Percentiles rank a stretch among this genome's conserved stretches.
These are phyloP conservation scores for Cordylochernes scorpioides DNA, from an alignment of 2,888 invertebrate genomes.

Conservation along the genomic window DNA sequence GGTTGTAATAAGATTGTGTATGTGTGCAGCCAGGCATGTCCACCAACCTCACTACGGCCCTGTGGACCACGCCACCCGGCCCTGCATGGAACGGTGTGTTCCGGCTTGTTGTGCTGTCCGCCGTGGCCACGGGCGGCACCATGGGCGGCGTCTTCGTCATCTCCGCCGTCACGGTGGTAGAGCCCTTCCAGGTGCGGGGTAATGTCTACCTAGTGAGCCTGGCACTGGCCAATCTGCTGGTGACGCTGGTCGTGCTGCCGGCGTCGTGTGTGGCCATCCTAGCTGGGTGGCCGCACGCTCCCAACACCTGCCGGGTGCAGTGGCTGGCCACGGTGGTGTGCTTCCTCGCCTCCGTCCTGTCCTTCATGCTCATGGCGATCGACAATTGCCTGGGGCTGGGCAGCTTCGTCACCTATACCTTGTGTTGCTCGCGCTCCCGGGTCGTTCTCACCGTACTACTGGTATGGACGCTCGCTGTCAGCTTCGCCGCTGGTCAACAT, in stretches of 20 bases:
- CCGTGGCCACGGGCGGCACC: slow-evolving; percentile 36
- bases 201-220: slow-evolving; percentile 41
- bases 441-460: slow-evolving; percentile 27
- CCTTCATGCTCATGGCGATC: slow-evolving; percentile 33
- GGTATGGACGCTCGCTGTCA: slow-evolving; percentile 32
- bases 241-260: slow-evolving; percentile 40
- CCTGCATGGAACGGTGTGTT: slow-evolving; percentile 41
- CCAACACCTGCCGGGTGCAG: slow-evolving; percentile 33
- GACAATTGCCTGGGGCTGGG: slow-evolving; percentile 33
- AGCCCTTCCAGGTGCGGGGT: slow-evolving; percentile 30
- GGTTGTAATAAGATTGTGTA: too few species aligned
- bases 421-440: slow-evolving; percentile 12
- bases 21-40: too few species aligned
- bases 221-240: slow-evolving; percentile 40
- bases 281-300: slow-evolving; percentile 28
- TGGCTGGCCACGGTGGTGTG: slow-evolving; percentile 38
- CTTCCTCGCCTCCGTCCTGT: slow-evolving; percentile 36
- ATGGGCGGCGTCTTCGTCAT: slow-evolving; percentile 49
- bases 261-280: slow-evolving; percentile 39
- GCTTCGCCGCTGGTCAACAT: slow-evolving; percentile 34
- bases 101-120: slow-evolving; percentile 34
- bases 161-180: slow-evolving; percentile 42
- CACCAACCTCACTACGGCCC: too few species aligned
- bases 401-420: slow-evolving; percentile 22
- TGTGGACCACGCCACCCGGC: too few species aligned